Conservation (phyloP, 2,113 vertebrate species). For the Toxostoma redivivum region DNA sequence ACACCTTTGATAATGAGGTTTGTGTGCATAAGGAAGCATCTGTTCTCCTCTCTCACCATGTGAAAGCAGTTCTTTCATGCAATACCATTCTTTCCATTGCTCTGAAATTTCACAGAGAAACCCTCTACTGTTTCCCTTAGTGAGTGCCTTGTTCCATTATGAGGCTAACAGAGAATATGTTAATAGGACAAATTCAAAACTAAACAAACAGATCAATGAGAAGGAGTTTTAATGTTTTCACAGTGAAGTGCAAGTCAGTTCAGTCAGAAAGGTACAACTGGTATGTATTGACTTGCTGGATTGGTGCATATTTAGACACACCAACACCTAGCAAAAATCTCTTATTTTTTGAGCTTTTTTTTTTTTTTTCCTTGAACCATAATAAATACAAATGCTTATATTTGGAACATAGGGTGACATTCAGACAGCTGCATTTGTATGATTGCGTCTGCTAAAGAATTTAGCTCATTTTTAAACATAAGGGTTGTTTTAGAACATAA, state of each 20-base stretch:
- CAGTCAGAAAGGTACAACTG: background rate
- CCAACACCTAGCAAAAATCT: background rate
- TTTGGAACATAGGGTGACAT: background rate
- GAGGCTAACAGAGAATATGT: constrained; percentile 19
- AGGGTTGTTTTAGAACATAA: background rate
- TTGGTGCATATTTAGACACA: background rate
- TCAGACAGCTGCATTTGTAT: background rate
- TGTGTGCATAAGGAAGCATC: background rate
- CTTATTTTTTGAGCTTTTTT: background rate
- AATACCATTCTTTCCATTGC: background rate
- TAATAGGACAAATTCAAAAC: constrained; percentile 50
- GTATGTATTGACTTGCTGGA: background rate
- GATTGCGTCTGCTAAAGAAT: background rate
- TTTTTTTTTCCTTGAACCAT: background rate
- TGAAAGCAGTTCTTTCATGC: background rate
- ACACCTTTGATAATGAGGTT: background rate
- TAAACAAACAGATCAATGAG: background rate
- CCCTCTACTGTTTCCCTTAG: background rate
- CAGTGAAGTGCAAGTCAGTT: background rate
- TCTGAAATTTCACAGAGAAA: background rate
- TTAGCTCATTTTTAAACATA: background rate
- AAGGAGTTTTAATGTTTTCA: background rate
- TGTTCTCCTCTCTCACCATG: background rate
- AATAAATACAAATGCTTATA: background rate
- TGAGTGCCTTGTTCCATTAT: background rate